Percentiles rank a stretch among this genome's conserved stretches.
These are phyloP conservation scores for Phortica magna DNA, from an alignment of 2,888 invertebrate species.

Conservation along the genomic window DNA sequence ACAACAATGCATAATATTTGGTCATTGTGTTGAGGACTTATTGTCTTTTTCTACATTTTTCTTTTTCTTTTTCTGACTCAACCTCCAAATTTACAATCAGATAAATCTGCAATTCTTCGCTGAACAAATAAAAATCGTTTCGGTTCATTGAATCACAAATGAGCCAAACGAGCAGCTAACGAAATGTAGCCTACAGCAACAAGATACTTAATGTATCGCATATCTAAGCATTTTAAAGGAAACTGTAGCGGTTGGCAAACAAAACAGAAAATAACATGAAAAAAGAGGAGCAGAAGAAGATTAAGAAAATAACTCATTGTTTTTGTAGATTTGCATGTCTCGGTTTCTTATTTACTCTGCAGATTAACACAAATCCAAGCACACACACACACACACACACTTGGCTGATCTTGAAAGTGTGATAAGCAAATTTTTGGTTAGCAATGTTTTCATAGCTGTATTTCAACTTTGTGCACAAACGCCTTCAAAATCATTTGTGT, in stretches of 20 bases:
- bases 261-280: background rate
- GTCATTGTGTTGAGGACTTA: conserved; percentile 24
- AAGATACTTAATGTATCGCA: conserved; percentile 12
- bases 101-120: conserved; percentile 61
- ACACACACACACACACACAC: conserved; percentile 21
- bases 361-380: conserved; percentile 51
- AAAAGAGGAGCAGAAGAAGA: background rate
- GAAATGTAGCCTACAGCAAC: background rate
- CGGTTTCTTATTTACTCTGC: conserved; percentile 51
- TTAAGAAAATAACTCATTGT: conserved; percentile 55
- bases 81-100: conserved; percentile 42
- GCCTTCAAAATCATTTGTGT: background rate
- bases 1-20: conserved; percentile 27
- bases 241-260: background rate
- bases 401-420: conserved; percentile 33
- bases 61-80: background rate
- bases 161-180: conserved; percentile 55
- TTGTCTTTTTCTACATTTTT: background rate
- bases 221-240: background rate
- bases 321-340: conserved; percentile 60
- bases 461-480: background rate
- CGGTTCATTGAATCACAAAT: conserved; percentile 64
- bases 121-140: conserved; percentile 53
- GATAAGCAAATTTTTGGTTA: background rate
- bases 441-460: conserved; percentile 51